Evolutionary conservation across 2,888 invertebrate species (phyloP), one percentile per base, ranked within the genome.

Genomic region (Diarsia rubi): DNA sequence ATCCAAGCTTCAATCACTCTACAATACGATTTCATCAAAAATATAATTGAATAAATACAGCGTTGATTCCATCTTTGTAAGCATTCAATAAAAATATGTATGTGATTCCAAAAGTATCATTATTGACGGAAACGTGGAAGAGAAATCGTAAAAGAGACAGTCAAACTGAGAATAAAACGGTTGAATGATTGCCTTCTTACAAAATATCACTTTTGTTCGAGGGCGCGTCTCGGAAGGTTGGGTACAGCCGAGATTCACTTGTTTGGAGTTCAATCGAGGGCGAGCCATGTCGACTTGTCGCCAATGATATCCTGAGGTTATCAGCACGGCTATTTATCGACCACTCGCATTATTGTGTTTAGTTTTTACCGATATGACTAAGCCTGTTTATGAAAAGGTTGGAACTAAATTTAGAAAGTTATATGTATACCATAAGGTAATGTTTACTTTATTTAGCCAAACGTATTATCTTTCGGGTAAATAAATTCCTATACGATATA

Each of bases 151-250:
- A 83, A 86, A 85, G 71, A 76, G 75, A 82, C 73, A 81, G 75
- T 83, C 79, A 78, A 83, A 81, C 77, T 74, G 86, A 78, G 76
- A 83, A 88, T 84, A 78, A 83, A 86, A 86, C 72, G 81, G 79
- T 83, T 85, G 85, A 85, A 82, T 82, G 80, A 83, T 88, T 85
- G 81, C 78, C 82, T 72, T 81, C 83, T 85, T 82, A 81, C 79
- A 80, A 82, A 87, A 88, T 87, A 87, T 87, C 81, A 85, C 86
- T 85, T 86, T 87, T 84, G 83, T 87, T 84, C 69, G 79, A 86
- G 84, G 82, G 83, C 80, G 79, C 78, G 81, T 74, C 71, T 68
- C 66, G 84, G 71, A 62, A 81, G 77, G 65, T 82, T 73, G 47
- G 69, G 31, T 60, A 85, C 81, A 75, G 78, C 65, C 64, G 66